Base-by-base conservation (phyloP, 2,113 vertebrate species). In the Trichechus manatus region DNA sequence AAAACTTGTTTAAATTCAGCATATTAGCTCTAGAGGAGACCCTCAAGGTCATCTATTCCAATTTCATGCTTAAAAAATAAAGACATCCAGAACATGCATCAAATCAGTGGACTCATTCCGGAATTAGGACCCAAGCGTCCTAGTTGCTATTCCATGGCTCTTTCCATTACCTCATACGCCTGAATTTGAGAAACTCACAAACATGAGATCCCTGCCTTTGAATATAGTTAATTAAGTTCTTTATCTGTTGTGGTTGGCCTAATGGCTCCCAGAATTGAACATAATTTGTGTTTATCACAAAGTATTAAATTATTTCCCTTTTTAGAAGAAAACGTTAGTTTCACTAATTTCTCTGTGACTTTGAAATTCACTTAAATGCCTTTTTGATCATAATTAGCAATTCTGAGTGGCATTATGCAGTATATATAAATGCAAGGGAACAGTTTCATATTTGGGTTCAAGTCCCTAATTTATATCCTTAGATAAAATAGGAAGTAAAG, bases 261-360 rank as follows among this genome's bases (percentile, higher is more conserved):
- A 78, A 70, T 70, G 27, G 53, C 36, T 81, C 27, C 75, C 47
- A 81, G 59, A 92, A 53, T 36, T 47, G 25, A 94, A 56, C 4
- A 31, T 75, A 80, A 74, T 66, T 44, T 63, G 6, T 84, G 25
- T 89, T 94, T 83, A 72, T 85, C 79, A 89, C 75, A 93, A 72
- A 81, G 8, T 85, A 88, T 63, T 61, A 39, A 70, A 64, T 78
- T 77, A 36, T 92, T 92, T 93, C 75, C 27, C 63, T 17, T 75
- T 93, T 95, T 72, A 94, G 75, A 95, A 87, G 84, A 92, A 94
- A 93, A 70, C 77, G 36, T 15, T 80, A 64, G 10, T 80, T 96
- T 94, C 92, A 81, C 29, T 83, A 82, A 86, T 33, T 84, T 92
- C 78, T 94, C 27, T 94, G 29, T 88, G 29, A 77, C 63, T 91